Evolutionary conservation across 2,797 vertebrate genomes (phyloP), one percentile per base, ranked within the genome.

Genomic region (Coreius guichenoti): DNA sequence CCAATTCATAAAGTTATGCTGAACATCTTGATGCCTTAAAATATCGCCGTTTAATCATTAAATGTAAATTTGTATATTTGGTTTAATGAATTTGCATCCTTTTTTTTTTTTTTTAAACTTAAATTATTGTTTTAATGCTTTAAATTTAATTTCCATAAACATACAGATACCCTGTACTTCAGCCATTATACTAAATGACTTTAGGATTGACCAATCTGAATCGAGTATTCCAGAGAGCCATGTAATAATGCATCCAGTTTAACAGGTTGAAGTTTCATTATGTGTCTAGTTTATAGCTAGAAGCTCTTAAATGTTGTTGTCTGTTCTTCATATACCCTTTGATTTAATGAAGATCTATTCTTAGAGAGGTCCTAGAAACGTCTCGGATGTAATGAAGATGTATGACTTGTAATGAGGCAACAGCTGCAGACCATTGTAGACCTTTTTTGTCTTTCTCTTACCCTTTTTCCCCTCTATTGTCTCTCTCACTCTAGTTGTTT

Each of bases 401-500:
- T 76, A 78, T 82, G 73, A 49, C 31, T 84, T 81, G 17, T 82
- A 76, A 86, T 81, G 80, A 83, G 51, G 43, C 80, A 67, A 63
- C 83, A 80, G 85, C 85, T 82, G 74, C 82, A 82, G 75, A 51
- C 47, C 49, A 54, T 33, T 75, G 51, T 63, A 33, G 33, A 33
- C 12, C 4, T 58, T 36, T 69, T 61, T 49, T 61, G 29, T 31
- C 23, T 21, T 19, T 68, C 13, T 39, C 51, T 72, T 17, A 43
- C 2, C 45, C 63, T 58, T 26, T 47, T 26, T 36, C 12, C 93
- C n/a, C 43, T 73, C 8, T 61, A n/a, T 58, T 81, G 68, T 78
- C 82, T 81, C 12, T 21, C 43, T 56, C 78, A 8, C 3, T 43
- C 31, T 94, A 99, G 98, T 98, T 99, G 98, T 99, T 99, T 84